A percentile compares a stretch with the other conserved stretches of the same genome.
phyloP scores from a whole-genome alignment of 2,888 invertebrate genomes.

The Andrena haemorrhoa region DNA sequence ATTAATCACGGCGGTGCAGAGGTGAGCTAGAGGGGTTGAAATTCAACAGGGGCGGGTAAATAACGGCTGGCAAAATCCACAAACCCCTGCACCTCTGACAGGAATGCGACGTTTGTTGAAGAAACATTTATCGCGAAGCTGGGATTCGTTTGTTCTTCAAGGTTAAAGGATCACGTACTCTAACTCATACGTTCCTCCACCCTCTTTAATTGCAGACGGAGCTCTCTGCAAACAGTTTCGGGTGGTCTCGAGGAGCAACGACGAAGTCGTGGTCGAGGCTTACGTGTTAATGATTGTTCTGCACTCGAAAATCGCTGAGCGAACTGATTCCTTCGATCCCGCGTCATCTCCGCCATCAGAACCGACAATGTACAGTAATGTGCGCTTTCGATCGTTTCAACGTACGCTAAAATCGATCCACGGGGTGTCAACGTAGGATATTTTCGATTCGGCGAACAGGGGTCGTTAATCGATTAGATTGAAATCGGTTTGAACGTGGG shows the following conservation, averaged over 20 bases:
- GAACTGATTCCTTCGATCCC: conserved; percentile 1
- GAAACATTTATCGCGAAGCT: conserved; percentile 8
- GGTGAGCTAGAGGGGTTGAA: not conserved
- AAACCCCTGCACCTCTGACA: not conserved
- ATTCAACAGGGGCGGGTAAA: not conserved
- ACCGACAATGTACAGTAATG: not conserved
- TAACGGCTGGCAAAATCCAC: too few relatives aligned
- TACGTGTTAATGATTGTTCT: conserved; percentile 55
- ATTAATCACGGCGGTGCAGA: not conserved
- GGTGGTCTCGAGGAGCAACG: conserved; percentile 16
- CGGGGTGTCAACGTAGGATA: not conserved
- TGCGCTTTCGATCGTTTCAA: not conserved
- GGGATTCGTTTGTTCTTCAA: not conserved
- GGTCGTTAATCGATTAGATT: not conserved
- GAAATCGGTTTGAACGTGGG: not conserved
- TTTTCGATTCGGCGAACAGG: not conserved
- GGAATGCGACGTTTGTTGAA: not conserved
- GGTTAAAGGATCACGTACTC: conserved; percentile 14
- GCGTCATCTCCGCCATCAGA: not conserved
- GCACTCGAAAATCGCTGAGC: conserved; percentile 13
- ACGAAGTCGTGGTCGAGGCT: conserved; percentile 6
- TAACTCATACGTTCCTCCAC: too few relatives aligned
- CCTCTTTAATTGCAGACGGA: not conserved
- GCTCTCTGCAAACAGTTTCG: not conserved
- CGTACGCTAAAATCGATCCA: not conserved